Base-by-base conservation (phyloP, 2,113 vertebrate genomes). In the Dendrocopos noguchii region DNA sequence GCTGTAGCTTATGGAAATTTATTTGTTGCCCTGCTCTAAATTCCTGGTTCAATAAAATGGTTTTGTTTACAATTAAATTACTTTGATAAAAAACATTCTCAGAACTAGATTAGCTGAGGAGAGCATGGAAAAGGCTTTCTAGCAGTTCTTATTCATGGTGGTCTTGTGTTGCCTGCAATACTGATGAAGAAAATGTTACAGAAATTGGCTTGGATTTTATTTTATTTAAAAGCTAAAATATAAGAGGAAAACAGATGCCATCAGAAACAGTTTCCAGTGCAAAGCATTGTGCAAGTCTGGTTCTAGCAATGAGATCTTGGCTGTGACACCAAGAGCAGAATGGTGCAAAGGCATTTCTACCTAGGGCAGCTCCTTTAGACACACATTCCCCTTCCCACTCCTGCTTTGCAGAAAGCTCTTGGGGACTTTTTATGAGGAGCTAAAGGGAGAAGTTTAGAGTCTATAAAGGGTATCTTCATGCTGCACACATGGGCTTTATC, bases 221-320 rank as follows among this genome's bases (percentile, higher is more conserved):
- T 79, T 74, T 66, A 77, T 79, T 87, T 94, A 66, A 78, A 94
- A 86, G 20, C 34, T 52, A 70, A 85, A 92, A 67, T 65, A 50
- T 47, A 60, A 82, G 55, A 84, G 46, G 50, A 56, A 50, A 87
- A 4, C 8, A 94, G 10, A 44, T 90, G 28, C 39, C 27, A 22
- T 64, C 39, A 67, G 14, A 86, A 96, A 82, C 9, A 76, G 16
- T 94, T 84, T 87, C 67, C 50, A 17, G 52, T 59, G 18, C 28
- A 88, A 20, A 94, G 16, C 11, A 36, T 68, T 11, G 2, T 78
- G 24, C 56, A 42, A 66, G 5, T 42, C 56, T 84, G 39, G 84
- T 83, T 88, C 46, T 82, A 52, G n/a, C 9, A 44, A 44, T 55
- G 63, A 55, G 28, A n/a, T 78, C 27, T 76, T 91, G 84, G 8